Conservation (phyloP, 2,797 vertebrate species). For the Taeniopygia guttata region DNA sequence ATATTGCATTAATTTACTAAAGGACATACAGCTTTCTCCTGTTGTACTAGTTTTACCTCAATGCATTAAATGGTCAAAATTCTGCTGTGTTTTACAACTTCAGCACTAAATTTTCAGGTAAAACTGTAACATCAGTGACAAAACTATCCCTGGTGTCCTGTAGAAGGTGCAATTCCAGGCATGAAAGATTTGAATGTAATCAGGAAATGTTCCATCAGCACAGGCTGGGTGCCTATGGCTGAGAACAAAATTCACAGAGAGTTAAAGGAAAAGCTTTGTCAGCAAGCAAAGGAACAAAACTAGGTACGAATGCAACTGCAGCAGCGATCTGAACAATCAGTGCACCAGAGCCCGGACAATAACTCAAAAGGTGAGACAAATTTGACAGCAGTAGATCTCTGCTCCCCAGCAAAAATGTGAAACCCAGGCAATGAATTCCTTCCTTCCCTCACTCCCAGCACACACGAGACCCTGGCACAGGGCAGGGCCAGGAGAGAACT, state of each 20-base stretch:
- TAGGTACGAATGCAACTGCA: not conserved
- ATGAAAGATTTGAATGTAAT: not conserved
- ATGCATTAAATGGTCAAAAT: not conserved
- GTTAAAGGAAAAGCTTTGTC: not conserved
- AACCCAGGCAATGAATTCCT: not conserved
- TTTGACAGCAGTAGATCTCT: not conserved
- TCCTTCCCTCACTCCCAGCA: not conserved
- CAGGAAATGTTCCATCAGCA: not conserved
- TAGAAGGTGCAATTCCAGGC: not conserved
- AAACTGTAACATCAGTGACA: not conserved
- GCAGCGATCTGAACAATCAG: not conserved
- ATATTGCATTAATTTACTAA: not conserved
- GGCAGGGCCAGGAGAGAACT: not conserved
- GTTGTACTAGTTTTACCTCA: not conserved
- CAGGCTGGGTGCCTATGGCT: not conserved
- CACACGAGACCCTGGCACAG: not conserved
- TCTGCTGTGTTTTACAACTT: not conserved
- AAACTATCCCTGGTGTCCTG: not conserved
- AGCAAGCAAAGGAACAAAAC: not conserved
- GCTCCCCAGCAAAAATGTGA: not conserved
- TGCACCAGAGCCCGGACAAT: rapidly evolving
- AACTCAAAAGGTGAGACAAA: not conserved
- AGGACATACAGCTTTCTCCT: not conserved
- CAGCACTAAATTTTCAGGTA: rapidly evolving
- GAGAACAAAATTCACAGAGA: not conserved